Evolutionary conservation across 1,140 invertebrate species (phyloP), one percentile per base, ranked within the genome.

Genomic region (Papilio dardanus): DNA sequence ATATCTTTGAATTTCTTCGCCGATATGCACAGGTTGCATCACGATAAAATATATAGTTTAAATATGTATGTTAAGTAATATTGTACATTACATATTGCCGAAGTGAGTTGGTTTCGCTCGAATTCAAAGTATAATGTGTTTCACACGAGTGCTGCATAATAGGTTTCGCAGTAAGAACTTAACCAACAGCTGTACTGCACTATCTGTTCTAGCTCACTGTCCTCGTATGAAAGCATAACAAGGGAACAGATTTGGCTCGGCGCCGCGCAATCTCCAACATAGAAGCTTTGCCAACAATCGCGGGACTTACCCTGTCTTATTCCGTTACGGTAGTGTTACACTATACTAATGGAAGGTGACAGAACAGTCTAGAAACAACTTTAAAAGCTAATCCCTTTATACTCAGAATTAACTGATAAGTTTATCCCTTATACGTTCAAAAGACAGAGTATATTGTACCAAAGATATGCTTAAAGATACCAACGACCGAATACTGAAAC

Each of bases 211-310:
- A 1, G 4, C 16, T 4, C 35, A 37, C n/a, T 6, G 42, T 46
- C 42, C n/a, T 5, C 16, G 42, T 46, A n/a, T 46, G 42, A 46
- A 46, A 46, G 16, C 16, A 50, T 42, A 73, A 73, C 46, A 58
- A 4, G 19, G 28, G 30, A 73, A 54, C 71, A 73, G 42, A 73
- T 73, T 73, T 73, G 71, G 71, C 71, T 50, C 46, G 14, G 21
- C 46, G 30, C 37, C 68, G 68, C 68, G n/a, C 24, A 31, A 50
- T 58, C n/a, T 67, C 7, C 30, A 40, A 73, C 46, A 73, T 73
- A 58, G 71, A 58, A 54, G 71, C 71, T 73, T 73, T 73, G 71
- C 71, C 71, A 73, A 73, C 71, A 73, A 58, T 54, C 46, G 46
- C 71, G 16, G n/a, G 71, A 71, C 69, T 68, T 68, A 68, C 66